These are phyloP conservation scores for Sycon ciliatum DNA, from an alignment of 37 sponge, comb jelly and placozoan species.

Conservation along the genomic window DNA sequence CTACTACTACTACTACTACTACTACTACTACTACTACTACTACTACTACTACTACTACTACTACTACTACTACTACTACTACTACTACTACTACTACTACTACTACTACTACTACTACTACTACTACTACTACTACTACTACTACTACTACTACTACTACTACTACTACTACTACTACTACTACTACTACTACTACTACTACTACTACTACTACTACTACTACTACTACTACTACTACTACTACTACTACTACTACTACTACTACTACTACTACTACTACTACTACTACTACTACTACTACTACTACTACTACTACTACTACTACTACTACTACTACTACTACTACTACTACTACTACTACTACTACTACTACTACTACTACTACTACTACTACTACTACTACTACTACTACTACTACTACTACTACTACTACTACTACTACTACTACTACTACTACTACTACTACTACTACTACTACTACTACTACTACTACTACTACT, in stretches of 20 bases:
- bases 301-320: constrained; percentile 8
- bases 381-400: constrained; percentile 8
- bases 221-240: constrained; percentile 6
- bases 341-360: constrained; percentile 6
- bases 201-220: background rate
- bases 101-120: background rate
- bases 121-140: constrained; percentile 1
- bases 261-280: constrained; percentile 8
- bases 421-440: constrained; percentile 8
- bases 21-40: constrained; percentile 8
- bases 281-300: constrained; percentile 6
- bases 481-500: constrained; percentile 8
- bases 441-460: constrained; percentile 8
- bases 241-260: constrained; percentile 8
- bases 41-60: constrained; percentile 6
- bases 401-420: constrained; percentile 6
- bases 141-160: background rate
- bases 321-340: constrained; percentile 8
- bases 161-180: background rate
- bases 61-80: constrained; percentile 8
- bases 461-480: constrained; percentile 6
- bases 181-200: background rate
- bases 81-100: constrained; percentile 8
- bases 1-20: background rate
- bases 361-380: constrained; percentile 8